Conservation (phyloP, 2,888 invertebrate species). For the Scaptomyza tumidula region DNA sequence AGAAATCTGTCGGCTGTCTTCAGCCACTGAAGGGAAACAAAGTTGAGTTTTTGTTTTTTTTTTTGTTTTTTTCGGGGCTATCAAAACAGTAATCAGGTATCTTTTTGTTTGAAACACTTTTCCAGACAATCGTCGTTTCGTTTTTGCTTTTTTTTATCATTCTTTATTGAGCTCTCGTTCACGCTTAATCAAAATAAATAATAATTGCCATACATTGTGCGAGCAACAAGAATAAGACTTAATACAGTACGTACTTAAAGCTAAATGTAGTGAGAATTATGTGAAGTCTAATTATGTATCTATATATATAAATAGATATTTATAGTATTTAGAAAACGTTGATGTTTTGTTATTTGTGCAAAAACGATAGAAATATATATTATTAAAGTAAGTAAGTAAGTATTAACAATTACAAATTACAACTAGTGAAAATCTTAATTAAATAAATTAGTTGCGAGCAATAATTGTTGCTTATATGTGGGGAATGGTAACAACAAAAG, state of each 20-base stretch:
- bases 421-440: slow-evolving; percentile 77
- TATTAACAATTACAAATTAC: slow-evolving; percentile 44
- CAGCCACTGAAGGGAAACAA: slow-evolving; percentile 46
- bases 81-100: slow-evolving; percentile 67
- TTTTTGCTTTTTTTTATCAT: slow-evolving; percentile 43
- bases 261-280: slow-evolving; percentile 44
- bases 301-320: not conserved
- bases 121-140: slow-evolving; percentile 37
- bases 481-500: slow-evolving; percentile 78
- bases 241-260: slow-evolving; percentile 37
- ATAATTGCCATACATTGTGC: slow-evolving; percentile 68
- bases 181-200: slow-evolving; percentile 76
- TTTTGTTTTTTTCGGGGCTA: slow-evolving; percentile 63
- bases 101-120: slow-evolving; percentile 51
- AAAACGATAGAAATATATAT: slow-evolving; percentile 46
- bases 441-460: slow-evolving; percentile 71
- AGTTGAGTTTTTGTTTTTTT: slow-evolving; percentile 40
- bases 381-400: not conserved
- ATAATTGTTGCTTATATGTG: slow-evolving; percentile 68
- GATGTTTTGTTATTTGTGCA: slow-evolving; percentile 71
- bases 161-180: slow-evolving; percentile 72
- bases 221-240: slow-evolving; percentile 54
- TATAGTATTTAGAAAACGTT: slow-evolving; percentile 12
- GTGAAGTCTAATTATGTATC: slow-evolving; percentile 18
- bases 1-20: slow-evolving; percentile 51